Conservation (phyloP, 2,113 vertebrate genomes). For the Brienomyrus brachyistius region DNA sequence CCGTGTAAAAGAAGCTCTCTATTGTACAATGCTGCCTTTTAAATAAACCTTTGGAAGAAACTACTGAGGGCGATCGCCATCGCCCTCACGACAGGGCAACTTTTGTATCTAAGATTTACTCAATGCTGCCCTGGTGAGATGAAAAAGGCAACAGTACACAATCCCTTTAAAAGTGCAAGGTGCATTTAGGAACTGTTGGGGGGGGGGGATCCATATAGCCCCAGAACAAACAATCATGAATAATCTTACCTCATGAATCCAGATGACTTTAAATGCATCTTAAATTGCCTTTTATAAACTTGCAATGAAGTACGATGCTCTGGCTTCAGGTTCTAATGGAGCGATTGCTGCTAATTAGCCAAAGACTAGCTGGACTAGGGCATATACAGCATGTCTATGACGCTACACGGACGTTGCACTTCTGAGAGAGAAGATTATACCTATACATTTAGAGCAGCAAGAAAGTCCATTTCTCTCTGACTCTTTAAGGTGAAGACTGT, state of each 20-base stretch:
- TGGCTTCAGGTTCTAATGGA: not conserved
- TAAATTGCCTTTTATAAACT: conserved; percentile 41
- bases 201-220: conserved; percentile 50
- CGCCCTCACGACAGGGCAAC: conserved; percentile 26
- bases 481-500: conserved; percentile 34
- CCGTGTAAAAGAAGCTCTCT: not conserved
- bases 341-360: conserved; percentile 2
- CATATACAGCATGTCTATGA: not conserved
- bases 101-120: conserved; percentile 38
- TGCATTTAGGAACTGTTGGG: conserved; percentile 32
- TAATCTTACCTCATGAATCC: conserved; percentile 54
- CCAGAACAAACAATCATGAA: conserved; percentile 51
- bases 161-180: conserved; percentile 23
- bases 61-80: not conserved
- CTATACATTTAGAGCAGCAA: conserved; percentile 10
- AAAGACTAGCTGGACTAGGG: not conserved
- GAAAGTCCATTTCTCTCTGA: not conserved
- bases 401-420: not conserved
- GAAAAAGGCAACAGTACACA: conserved; percentile 25
- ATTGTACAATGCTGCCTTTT: not conserved
- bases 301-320: conserved; percentile 28
- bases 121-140: conserved; percentile 48
- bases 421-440: not conserved
- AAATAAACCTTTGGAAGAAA: not conserved
- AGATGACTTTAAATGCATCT: conserved; percentile 48